phyloP scores from a whole-genome alignment of 2,113 vertebrate genomes.

The Pelmatolapia mariae region DNA sequence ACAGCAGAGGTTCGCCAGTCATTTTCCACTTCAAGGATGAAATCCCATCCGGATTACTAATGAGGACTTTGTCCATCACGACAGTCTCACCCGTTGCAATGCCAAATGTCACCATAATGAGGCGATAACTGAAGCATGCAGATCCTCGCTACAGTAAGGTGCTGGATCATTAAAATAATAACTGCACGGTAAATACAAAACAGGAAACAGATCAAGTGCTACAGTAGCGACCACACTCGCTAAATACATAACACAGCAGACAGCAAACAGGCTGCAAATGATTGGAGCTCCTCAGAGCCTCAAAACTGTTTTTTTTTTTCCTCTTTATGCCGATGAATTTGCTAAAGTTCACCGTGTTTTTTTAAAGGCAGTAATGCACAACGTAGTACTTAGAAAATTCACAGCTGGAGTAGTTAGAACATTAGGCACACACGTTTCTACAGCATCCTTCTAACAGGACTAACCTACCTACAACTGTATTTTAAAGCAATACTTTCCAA shows the following conservation, averaged over 20 bases:
- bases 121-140: background rate
- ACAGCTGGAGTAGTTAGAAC: background rate
- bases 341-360: background rate
- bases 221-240: background rate
- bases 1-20: conserved; percentile 44
- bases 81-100: conserved; percentile 7
- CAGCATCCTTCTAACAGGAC: background rate
- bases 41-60: conserved; percentile 39
- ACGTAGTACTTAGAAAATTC: background rate
- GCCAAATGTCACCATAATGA: background rate
- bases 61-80: conserved; percentile 38
- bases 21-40: conserved; percentile 49
- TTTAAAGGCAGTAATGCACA: background rate
- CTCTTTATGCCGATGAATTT: background rate
- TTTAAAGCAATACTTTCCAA: background rate
- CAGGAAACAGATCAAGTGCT: background rate
- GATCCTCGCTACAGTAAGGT: background rate
- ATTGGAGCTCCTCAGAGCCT: background rate
- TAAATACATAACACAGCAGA: background rate
- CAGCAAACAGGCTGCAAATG: background rate
- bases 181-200: background rate
- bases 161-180: background rate
- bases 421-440: background rate
- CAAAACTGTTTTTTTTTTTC: background rate
- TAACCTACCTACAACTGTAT: background rate